Base-by-base conservation (phyloP, 2,113 vertebrate species). In the Excalfactoria chinensis region DNA sequence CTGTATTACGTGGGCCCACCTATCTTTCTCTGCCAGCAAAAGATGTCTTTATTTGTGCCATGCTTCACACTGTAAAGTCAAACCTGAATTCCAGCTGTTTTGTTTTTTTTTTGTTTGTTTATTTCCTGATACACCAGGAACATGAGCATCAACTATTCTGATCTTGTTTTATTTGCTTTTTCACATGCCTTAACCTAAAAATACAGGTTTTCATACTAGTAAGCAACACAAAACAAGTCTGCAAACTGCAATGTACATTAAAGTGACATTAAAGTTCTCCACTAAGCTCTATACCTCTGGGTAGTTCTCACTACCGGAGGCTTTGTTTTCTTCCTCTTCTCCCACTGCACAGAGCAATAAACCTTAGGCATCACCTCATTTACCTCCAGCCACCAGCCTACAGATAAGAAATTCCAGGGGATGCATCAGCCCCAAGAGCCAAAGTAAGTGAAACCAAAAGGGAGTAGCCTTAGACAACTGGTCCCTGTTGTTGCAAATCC, bases 351-450 rank as follows among this genome's bases (percentile, higher is more conserved):
- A 76, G 51, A 88, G 82, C 71, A 89, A 84, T 72, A 95, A 96
- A 79, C 53, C 35, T 91, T 63, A 81, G 3, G 5, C 35, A 91
- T 77, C 60, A 88, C 86, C 71, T 95, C 64, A 35, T 71, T 56
- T 81, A 64, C 69, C 62, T 93, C 80, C 48, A 93, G 67, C 60
- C 81, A 76, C 74, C 75, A 69, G 53, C 34, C 53, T 79, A 48
- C 21, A 92, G 88, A 81, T 20, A 84, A 75, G 89, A 90, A 90
- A 92, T 89, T 96, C 66, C 90, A 93, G 77, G 86, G 84, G 77
- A 63, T 34, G 2, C 86, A 85, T 86, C 70, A 88, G 72, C 13
- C 90, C 86, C 84, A 46, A 37, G 55, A 90, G 90, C 51, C 76
- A 82, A 86, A 84, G 72, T 35, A 79, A 87, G 62, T 20, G 70